Evolutionary conservation across 37 sponge, comb jelly and placozoan species (phyloP), one percentile per base, ranked within the genome.

Genomic region (Bolinopsis microptera): DNA sequence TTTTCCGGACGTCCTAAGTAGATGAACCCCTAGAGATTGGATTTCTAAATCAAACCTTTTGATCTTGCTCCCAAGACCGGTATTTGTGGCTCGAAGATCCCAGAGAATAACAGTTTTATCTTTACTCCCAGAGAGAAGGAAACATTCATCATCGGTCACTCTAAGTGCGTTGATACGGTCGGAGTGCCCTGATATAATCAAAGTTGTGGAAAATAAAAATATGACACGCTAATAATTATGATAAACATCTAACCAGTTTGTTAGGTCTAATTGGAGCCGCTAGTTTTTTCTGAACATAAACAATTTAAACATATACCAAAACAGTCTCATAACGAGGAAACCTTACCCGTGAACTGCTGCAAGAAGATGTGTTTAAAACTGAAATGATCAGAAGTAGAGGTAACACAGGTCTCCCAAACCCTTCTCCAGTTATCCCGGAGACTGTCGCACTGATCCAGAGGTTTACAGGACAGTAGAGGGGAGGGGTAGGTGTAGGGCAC

Each of bases 41-140:
- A n/a, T n/a, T n/a, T n/a, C n/a, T n/a, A n/a, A n/a, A n/a, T n/a
- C n/a, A 48, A 48, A 86, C 90, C 90, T 28, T 41, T 34, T 86
- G 27, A 86, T 40, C 90, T 34, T 86, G 30, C 90, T 26, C 3
- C 90, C 90, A 35, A 86, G 31, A 1, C 96, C 95, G 32, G 92
- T 93, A 36, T 95, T 96, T 39, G 93, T 93, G 92, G 95, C 97
- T 39, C 93, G 37, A 27, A 98, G 93, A 0, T 92, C 93, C 98
- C 98, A 98, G 33, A 98, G 80, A 83, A 94, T 95, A 25, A 96
- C 96, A 0, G 94, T 96, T 93, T 94, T 95, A 93, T 98, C 98
- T 69, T 95, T 94, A 92, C 97, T 95, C 39, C 95, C 96, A 70
- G 95, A 95, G 61, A 98, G 67, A 32, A 98, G 95, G 93, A 93